A percentile compares a stretch with the other conserved stretches of the same genome.
These are phyloP conservation scores for Callosobruchus maculatus DNA, from an alignment of 2,888 invertebrate species.

Conservation along the genomic window DNA sequence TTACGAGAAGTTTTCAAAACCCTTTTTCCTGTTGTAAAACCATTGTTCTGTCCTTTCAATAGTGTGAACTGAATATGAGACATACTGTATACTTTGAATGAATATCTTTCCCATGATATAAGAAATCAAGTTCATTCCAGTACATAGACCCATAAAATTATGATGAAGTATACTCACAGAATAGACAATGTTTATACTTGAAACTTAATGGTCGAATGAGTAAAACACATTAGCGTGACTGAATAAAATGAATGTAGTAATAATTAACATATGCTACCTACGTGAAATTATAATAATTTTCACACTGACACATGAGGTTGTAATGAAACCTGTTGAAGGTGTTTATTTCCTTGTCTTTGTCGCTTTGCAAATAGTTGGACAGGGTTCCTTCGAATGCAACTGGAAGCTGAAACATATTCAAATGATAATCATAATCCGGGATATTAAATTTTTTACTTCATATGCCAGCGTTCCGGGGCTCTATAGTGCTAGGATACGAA, in stretches of 20 bases:
- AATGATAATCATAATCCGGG: not conserved
- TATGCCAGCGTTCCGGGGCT: too few species aligned
- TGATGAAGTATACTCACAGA: not conserved
- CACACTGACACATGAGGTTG: constrained; percentile 29
- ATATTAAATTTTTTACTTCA: too few species aligned
- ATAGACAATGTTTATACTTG: not conserved
- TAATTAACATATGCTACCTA: constrained; percentile 9
- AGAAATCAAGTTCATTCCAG: not conserved
- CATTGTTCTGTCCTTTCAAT: too few species aligned
- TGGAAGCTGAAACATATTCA: constrained; percentile 32
- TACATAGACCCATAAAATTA: not conserved
- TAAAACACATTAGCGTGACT: not conserved
- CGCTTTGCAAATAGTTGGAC: constrained; percentile 31
- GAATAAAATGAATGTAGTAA: not conserved
- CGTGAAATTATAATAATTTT: constrained; percentile 38
- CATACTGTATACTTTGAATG: not conserved
- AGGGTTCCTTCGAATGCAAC: constrained; percentile 30
- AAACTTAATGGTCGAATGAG: not conserved
- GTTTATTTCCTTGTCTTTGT: constrained; percentile 32
- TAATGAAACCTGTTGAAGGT: constrained; percentile 39
- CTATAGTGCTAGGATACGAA: too few species aligned
- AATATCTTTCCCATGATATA: not conserved
- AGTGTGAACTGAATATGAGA: too few species aligned
- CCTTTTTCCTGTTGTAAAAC: too few species aligned
- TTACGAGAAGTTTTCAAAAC: too few species aligned